These are phyloP conservation scores for Cylindroiulus punctatus DNA, from an alignment of 2,888 invertebrate genomes.

Conservation along the genomic window DNA sequence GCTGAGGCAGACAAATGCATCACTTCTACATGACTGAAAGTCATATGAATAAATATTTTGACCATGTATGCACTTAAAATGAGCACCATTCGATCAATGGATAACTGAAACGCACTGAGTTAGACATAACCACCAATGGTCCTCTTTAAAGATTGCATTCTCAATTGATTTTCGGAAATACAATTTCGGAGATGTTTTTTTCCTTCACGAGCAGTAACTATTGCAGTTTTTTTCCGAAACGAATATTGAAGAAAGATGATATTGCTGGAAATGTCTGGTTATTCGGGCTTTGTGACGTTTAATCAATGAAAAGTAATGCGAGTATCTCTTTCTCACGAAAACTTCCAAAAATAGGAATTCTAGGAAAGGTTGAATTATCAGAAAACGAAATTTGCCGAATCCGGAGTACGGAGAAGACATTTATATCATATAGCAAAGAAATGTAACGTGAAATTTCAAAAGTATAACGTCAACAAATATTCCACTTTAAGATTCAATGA, in stretches of 20 bases:
- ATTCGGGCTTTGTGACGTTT: background rate
- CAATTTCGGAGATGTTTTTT: background rate
- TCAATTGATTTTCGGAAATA: background rate
- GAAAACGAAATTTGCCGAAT: background rate
- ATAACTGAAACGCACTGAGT: background rate
- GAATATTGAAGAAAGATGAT: constrained; percentile 29
- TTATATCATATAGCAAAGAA: background rate
- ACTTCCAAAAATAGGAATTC: background rate
- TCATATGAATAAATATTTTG: too few relatives aligned
- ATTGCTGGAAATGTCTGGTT: constrained; percentile 4
- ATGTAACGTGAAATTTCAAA: too few relatives aligned
- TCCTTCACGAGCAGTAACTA: background rate
- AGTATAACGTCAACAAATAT: background rate
- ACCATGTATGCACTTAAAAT: too few relatives aligned
- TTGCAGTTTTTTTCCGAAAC: background rate
- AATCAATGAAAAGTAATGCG: constrained; percentile 13
- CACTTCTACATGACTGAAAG: too few relatives aligned
- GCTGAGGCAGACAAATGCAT: too few relatives aligned
- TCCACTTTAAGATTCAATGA: too few relatives aligned
- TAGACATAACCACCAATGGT: background rate
- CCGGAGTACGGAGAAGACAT: background rate
- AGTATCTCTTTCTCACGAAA: background rate
- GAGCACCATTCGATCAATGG: too few relatives aligned
- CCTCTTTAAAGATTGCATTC: constrained; percentile 3
- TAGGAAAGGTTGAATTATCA: background rate